phyloP scores from a whole-genome alignment of 2,888 invertebrate genomes.

The Melolontha melolontha region DNA sequence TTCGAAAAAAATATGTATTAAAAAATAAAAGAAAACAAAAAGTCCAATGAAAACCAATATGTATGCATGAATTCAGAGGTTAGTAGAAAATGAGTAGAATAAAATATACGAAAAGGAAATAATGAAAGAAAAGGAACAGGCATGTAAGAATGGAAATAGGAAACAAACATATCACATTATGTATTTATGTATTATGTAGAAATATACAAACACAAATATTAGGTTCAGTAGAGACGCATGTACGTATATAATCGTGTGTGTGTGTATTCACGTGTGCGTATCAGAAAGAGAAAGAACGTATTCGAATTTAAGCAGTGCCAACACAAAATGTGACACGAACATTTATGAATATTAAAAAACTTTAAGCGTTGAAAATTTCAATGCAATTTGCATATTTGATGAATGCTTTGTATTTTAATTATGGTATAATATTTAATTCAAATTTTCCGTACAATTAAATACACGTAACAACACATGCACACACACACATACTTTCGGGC shows the following conservation, averaged over 20 bases:
- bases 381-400: slow-evolving; percentile 66
- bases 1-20: slow-evolving; percentile 5
- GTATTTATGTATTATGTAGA: no score
- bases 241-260: no score
- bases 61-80: no score
- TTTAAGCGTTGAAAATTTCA: slow-evolving; percentile 65
- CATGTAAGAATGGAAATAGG: no score
- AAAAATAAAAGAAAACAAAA: slow-evolving; percentile 2
- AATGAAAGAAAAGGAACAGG: no score
- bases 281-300: slow-evolving; percentile 37
- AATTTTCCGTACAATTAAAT: slow-evolving; percentile 66
- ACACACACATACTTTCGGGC: slow-evolving; percentile 40
- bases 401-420: slow-evolving; percentile 67
- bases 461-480: slow-evolving; percentile 58
- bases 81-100: no score
- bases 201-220: no score
- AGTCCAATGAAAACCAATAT: background rate
- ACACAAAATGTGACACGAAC: slow-evolving; percentile 56
- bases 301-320: slow-evolving; percentile 56
- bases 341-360: slow-evolving; percentile 65
- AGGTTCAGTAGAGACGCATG: no score
- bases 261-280: no score
- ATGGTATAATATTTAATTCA: slow-evolving; percentile 66
- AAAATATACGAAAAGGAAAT: no score
- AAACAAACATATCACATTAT: no score